These are phyloP conservation scores for Myxocyprinus asiaticus DNA, from an alignment of 2,113 vertebrate species.

Conservation along the genomic window DNA sequence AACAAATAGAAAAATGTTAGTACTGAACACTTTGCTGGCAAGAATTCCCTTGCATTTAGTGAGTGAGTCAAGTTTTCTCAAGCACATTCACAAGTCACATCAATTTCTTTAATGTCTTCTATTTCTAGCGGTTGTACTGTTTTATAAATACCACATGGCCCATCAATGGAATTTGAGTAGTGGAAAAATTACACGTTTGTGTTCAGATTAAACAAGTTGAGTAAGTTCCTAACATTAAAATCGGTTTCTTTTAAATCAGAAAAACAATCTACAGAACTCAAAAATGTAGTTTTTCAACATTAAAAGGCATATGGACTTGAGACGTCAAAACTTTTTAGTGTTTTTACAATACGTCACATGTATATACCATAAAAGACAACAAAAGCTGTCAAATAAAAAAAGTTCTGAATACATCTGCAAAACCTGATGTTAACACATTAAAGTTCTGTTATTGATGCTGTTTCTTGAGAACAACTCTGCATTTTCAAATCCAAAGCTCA, in stretches of 20 bases:
- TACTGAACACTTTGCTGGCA: too few relatives aligned
- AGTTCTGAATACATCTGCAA: too few relatives aligned
- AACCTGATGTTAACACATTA: too few relatives aligned
- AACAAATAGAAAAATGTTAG: too few relatives aligned
- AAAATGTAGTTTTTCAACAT: background rate
- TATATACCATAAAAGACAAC: constrained; percentile 67
- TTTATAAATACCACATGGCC: background rate
- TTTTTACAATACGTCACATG: constrained; percentile 74
- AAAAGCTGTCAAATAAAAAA: constrained; percentile 59
- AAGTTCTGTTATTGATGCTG: too few relatives aligned
- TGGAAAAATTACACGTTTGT: background rate
- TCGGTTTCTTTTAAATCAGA: background rate
- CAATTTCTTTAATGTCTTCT: background rate
- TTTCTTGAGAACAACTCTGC: background rate
- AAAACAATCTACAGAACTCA: background rate
- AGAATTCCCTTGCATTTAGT: too few relatives aligned
- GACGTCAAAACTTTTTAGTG: constrained; percentile 68
- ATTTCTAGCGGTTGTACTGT: too few relatives aligned
- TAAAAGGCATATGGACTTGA: constrained; percentile 4
- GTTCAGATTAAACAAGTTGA: constrained; percentile 1
- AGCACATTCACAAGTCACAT: too few relatives aligned
- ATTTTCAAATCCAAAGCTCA: background rate
- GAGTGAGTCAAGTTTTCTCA: too few relatives aligned
- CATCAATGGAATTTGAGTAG: background rate
- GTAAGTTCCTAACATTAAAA: background rate